These are phyloP conservation scores for Gallinago media DNA, from an alignment of 2,113 vertebrate species.

Conservation along the genomic window DNA sequence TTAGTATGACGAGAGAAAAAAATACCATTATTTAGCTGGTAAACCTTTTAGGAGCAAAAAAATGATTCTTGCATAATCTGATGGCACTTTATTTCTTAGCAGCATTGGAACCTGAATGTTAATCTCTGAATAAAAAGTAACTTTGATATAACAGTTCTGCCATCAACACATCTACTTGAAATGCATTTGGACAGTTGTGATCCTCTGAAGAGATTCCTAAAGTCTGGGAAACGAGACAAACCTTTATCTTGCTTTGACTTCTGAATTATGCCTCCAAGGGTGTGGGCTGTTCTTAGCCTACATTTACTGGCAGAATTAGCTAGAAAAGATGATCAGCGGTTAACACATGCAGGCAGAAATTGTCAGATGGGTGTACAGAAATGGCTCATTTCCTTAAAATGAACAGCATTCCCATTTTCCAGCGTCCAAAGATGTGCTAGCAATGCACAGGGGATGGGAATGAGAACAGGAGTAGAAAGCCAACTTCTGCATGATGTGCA, in stretches of 20 bases:
- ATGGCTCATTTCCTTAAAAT: not conserved
- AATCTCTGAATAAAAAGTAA: not conserved
- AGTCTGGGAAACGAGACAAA: not conserved
- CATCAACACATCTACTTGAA: not conserved
- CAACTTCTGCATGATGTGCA: not conserved
- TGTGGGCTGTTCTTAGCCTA: not conserved
- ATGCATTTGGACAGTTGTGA: not conserved
- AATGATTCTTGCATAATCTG: not conserved
- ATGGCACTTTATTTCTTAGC: not conserved
- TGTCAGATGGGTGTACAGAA: not conserved
- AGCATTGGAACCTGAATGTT: not conserved
- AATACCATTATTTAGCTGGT: not conserved
- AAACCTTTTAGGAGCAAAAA: not conserved
- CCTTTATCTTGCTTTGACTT: not conserved
- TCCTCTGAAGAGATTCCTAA: not conserved
- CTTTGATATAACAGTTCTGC: not conserved
- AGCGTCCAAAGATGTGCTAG: not conserved
- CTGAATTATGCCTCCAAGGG: not conserved
- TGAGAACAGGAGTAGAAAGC: not conserved
- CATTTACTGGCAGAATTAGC: not conserved
- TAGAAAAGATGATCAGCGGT: not conserved
- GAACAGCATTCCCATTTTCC: not conserved
- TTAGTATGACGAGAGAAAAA: not conserved
- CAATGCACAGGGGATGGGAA: not conserved
- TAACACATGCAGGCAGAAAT: not conserved